Conservation (phyloP, 1,140 invertebrate genomes). For the Trachelipus rathkii region DNA sequence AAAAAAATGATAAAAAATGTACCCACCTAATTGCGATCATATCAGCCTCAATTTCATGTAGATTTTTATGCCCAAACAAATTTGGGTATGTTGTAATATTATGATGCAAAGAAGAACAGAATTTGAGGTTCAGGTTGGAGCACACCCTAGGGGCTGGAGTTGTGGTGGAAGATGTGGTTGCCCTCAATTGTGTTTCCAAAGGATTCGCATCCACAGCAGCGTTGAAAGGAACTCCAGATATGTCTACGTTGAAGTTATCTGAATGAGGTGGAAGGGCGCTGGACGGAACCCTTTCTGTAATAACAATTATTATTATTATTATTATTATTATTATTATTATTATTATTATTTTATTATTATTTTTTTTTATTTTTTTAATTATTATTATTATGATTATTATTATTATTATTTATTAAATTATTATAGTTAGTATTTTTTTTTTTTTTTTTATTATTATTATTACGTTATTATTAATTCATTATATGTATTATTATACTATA, state of each 20-base stretch:
- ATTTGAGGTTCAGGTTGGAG: slow-evolving; percentile 60
- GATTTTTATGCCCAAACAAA: slow-evolving; percentile 61
- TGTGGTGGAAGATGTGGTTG: slow-evolving; percentile 28
- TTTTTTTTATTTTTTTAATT: too few species aligned
- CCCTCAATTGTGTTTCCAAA: neutral
- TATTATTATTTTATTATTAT: too few species aligned
- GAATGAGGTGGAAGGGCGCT: neutral
- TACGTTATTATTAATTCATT: too few species aligned
- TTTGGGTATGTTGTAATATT: slow-evolving; percentile 81
- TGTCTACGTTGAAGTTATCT: neutral
- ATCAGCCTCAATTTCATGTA: slow-evolving; percentile 66
- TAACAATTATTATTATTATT: too few species aligned
- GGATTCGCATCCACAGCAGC: neutral
- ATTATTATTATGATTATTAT: too few species aligned
- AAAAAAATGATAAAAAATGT: too few species aligned
- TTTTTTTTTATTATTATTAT: too few species aligned
- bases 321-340: too few species aligned
- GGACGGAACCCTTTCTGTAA: neutral
- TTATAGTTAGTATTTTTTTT: too few species aligned
- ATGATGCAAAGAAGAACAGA: slow-evolving; percentile 66
- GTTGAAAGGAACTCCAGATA: neutral
- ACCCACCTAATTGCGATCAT: slow-evolving; percentile 67
- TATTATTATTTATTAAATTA: too few species aligned
- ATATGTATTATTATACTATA: too few species aligned
- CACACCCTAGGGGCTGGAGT: slow-evolving; percentile 57